Conservation (phyloP, 2,113 vertebrate genomes). For the Myrmophylax atrothorax region DNA sequence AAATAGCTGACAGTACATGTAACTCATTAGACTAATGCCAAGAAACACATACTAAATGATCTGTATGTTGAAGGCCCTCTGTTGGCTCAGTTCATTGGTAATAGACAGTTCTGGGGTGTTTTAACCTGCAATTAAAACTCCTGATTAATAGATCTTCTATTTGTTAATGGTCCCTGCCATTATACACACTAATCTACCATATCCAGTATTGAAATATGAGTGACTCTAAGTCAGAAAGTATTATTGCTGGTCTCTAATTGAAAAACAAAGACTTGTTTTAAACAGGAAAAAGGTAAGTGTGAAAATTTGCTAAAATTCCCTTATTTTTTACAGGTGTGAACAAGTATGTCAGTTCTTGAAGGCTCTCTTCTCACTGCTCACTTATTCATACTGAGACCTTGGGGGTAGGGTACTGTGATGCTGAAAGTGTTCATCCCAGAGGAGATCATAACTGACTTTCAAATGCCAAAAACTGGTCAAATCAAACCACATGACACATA, state of each 20-base stretch:
- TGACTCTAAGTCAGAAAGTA: not conserved
- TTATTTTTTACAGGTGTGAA: not conserved
- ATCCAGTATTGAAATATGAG: not conserved
- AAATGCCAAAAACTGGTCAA: not conserved
- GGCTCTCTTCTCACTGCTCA: rapidly evolving
- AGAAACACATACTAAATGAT: not conserved
- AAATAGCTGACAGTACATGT: not conserved
- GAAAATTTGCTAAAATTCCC: not conserved
- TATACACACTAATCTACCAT: not conserved
- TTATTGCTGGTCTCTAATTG: not conserved
- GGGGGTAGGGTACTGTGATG: not conserved
- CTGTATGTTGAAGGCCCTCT: not conserved
- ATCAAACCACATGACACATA: not conserved
- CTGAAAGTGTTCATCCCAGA: not conserved
- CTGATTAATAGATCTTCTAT: not conserved
- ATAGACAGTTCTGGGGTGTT: not conserved
- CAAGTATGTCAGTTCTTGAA: not conserved
- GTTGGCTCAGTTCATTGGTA: not conserved
- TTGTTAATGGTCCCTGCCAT: not conserved
- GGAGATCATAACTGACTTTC: not conserved
- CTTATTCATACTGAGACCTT: not conserved
- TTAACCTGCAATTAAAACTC: not conserved
- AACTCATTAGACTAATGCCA: not conserved
- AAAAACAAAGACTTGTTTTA: not conserved
- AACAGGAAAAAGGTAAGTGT: not conserved